Base-by-base conservation (phyloP, 1,140 invertebrate species). In the Drosophila kepulauana region DNA sequence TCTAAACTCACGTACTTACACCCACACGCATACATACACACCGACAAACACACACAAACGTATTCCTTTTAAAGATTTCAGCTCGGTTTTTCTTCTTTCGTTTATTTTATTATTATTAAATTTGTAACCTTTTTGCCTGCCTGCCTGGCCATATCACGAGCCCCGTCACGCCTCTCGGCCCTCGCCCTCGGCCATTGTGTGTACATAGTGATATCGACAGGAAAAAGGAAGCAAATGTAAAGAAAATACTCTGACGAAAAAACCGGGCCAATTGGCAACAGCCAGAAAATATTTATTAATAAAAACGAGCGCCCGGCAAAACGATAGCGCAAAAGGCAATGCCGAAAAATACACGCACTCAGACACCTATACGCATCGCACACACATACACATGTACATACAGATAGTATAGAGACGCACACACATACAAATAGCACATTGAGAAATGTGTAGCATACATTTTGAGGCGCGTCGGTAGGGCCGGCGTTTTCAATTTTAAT, bases 401-500 rank as follows among this genome's bases (percentile, higher is more conserved):
- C 10, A 48, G 30, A 33, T 25, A 25, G 20, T 25, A 25, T 25
- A 33, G 5, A 33, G 5, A 33, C 35, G 10, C 35, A 75, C 58
- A 51, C 75, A 57, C 52, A 46, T 43, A 75, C 68, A 66, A 52
- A 28, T 62, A 48, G 54, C 62, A 49, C 46, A 38, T 15, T 49
- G 71, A 69, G 62, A 69, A 79, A 76, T 78, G 59, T 81, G 72
- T 84, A 87, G 84, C 84, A 87, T 89, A 87, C 80, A 89, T 84
- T 25, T 80, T 45, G 67, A 77, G 88, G 78, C 87, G 74, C 69
- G 51, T 80, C 68, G 82, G 28, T 68, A 65, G 75, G 69, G 13
- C 88, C 82, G 88, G 87, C 81, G 77, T 91, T 91, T 91, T 91
- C 87, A 91, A 82, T 85, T 89, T 90, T 89, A 89, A 89, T 91